Evolutionary conservation across 2,113 vertebrate species (phyloP).

Genomic region (Oryzias woworae): DNA sequence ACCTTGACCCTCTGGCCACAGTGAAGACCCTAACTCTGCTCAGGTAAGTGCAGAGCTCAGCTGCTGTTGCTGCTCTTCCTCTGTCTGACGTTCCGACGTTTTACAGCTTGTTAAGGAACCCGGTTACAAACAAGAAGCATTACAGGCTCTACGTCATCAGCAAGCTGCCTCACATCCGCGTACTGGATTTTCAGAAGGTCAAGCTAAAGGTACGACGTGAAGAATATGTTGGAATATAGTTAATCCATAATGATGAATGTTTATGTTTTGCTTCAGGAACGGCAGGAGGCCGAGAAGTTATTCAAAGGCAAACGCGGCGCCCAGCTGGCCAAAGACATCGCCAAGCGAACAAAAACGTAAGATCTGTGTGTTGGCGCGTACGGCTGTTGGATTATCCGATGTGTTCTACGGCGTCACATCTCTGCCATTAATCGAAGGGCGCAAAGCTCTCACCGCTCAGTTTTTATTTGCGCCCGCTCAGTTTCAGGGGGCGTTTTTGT

Average conservation of each 20-base stretch:
- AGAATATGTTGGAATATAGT: neutral
- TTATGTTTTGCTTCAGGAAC: conserved; percentile 87
- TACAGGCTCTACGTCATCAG: conserved; percentile 95
- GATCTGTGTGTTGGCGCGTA: conserved; percentile 73
- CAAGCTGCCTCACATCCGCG: conserved; percentile 94
- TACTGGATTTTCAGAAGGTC: conserved; percentile 98
- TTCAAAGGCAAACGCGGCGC: conserved; percentile 99
- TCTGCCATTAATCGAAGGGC: no score
- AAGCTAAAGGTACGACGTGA: conserved; percentile 86
- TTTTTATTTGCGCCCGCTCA: no score
- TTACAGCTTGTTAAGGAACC: conserved; percentile 90
- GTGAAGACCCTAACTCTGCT: conserved; percentile 89
- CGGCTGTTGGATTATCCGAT: neutral
- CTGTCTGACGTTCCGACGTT: neutral
- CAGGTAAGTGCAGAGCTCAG: conserved; percentile 75
- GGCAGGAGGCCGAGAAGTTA: conserved; percentile 99
- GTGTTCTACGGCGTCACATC: no score
- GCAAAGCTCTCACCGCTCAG: no score
- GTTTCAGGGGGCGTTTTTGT: no score
- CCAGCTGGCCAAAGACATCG: conserved; percentile 99
- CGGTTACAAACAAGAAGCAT: conserved; percentile 98
- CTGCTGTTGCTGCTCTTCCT: neutral
- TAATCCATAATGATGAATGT: neutral
- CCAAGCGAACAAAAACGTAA: conserved; percentile 99
- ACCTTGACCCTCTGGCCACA: conserved; percentile 89